A percentile compares a stretch with the other conserved stretches of the same genome.
phyloP scores from a whole-genome alignment of 2,888 invertebrate species.

The Cantharis lateralis region DNA sequence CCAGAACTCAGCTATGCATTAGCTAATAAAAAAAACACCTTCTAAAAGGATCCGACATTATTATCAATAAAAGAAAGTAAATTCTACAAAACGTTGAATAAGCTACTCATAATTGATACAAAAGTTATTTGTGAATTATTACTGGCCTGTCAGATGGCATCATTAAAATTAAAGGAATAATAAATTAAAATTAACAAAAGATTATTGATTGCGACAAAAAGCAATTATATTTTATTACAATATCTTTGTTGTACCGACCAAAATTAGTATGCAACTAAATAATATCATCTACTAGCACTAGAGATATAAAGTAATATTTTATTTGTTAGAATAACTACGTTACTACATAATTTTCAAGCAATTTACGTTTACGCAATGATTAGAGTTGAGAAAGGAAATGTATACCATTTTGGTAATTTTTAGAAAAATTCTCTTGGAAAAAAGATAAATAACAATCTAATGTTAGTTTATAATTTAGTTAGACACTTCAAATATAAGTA shows the following conservation, averaged over 20 bases:
- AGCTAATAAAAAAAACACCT: not conserved
- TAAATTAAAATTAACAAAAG: not conserved
- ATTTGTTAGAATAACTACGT: not conserved
- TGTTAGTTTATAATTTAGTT: too few species aligned
- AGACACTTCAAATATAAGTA: too few species aligned
- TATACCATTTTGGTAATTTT: too few species aligned
- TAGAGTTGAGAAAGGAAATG: too few species aligned
- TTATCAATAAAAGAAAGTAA: not conserved
- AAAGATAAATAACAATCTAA: too few species aligned
- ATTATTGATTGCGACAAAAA: not conserved
- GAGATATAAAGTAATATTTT: not conserved
- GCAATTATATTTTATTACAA: not conserved
- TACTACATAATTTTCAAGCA: not conserved
- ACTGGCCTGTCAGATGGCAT: not conserved
- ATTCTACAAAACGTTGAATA: not conserved
- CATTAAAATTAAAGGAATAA: not conserved
- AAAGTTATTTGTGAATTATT: not conserved
- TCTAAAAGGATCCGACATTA: not conserved
- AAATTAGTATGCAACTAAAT: not conserved
- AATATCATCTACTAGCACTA: not conserved
- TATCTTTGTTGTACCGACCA: not conserved
- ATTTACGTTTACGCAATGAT: not conserved
- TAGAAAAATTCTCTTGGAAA: too few species aligned
- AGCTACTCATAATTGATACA: not conserved
- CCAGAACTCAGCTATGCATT: not conserved